Evolutionary conservation across 2,888 invertebrate genomes (phyloP), one percentile per base, ranked within the genome.

Genomic region (Glomeris marginata): DNA sequence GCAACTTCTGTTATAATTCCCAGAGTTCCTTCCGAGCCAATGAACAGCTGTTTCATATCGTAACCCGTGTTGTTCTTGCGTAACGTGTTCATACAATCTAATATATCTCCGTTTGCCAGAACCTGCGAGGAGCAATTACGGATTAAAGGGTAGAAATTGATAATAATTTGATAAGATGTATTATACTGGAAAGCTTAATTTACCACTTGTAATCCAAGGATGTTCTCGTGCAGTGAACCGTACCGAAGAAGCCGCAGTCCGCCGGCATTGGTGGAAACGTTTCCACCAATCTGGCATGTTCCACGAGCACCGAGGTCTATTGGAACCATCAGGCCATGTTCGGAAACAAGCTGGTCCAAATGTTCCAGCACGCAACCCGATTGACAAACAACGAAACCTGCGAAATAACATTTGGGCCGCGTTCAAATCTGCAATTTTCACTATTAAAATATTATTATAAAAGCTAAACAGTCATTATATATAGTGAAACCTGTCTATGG

Each of bases 31-130:
- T 98, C 98, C 0, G 94, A 90, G 13, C 98, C 98, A 59, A 97
- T 87, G 64, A 98, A 95, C 53, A 97, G 68, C 68, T 98, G 94
- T 64, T 94, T 94, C 59, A 97, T 69, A 64, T 97, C 94, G 64
- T 91, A 92, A 0, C 97, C 97, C 0, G 97, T 95, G 66, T 98
- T 98, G 66, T 98, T 95, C 66, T 98, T 98, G 63, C 90, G 84
- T 59, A 95, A 73, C 0, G 81, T 74, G 51, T 80, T 83, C 64
- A 97, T 74, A 52, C 86, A 80, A 65, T 95, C 82, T 33, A 98
- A 66, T 0, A 97, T 67, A 47, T 82, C 77, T 0, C 94, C 94
- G 63, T 84, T 77, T 1, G 91, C 85, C 66, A 80, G 76, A 8
- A 87, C 85, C 84, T 84, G 54, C 3, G 53, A 48, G n/a, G n/a